These are phyloP conservation scores for Catharus ustulatus DNA, from an alignment of 2,797 vertebrate genomes.

Conservation along the genomic window DNA sequence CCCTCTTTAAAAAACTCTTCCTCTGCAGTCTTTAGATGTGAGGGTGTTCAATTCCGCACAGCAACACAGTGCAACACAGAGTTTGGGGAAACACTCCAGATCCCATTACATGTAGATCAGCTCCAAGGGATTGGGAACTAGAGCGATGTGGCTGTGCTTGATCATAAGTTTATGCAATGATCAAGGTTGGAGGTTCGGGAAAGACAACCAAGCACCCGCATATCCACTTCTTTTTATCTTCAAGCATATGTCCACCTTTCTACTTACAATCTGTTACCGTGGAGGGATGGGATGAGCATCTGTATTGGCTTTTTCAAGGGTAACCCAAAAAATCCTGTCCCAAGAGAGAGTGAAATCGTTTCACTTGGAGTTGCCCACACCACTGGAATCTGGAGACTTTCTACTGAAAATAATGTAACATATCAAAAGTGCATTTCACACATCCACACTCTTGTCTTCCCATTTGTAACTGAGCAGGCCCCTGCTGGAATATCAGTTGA, in stretches of 20 bases:
- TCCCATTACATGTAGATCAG: accelerated
- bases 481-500: not conserved
- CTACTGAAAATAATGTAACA: not conserved
- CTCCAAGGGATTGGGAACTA: not conserved
- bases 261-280: not conserved
- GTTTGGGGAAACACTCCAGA: not conserved
- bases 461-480: not conserved
- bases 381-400: not conserved
- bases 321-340: not conserved
- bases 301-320: not conserved
- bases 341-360: not conserved
- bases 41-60: not conserved
- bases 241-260: not conserved
- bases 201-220: not conserved
- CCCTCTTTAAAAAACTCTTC: not conserved
- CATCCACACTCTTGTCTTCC: not conserved
- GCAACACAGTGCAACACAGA: not conserved
- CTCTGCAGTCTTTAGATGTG: not conserved
- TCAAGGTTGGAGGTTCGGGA: not conserved
- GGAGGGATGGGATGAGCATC: not conserved
- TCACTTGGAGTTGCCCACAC: not conserved
- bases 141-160: not conserved
- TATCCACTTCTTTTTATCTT: not conserved
- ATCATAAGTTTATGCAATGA: not conserved
- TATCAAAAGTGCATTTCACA: not conserved